Percentiles rank a stretch among this genome's conserved stretches.
Evolutionary conservation across 2,888 invertebrate species (phyloP).

Genomic region (Chaetoderma sp.): DNA sequence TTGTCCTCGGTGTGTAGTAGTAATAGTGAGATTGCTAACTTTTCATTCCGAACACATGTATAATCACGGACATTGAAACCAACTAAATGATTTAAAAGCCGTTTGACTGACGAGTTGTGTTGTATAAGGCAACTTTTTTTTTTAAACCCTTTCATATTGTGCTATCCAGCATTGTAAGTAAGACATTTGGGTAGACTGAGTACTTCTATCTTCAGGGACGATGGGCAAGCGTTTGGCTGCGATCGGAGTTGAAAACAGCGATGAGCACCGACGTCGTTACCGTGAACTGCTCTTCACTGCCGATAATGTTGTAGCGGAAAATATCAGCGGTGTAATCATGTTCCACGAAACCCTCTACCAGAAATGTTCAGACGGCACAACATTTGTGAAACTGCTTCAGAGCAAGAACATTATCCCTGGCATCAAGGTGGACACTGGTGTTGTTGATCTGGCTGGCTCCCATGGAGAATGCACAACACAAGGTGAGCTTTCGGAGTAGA

Average conservation of each 20-base stretch:
- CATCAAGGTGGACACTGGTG: slow-evolving; percentile 89
- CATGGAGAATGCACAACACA: slow-evolving; percentile 98
- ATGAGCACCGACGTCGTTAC: slow-evolving; percentile 90
- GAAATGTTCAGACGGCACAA: slow-evolving; percentile 84
- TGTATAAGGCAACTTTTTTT: no score
- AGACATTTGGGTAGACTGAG: no score
- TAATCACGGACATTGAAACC: no score
- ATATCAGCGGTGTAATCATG: slow-evolving; percentile 97
- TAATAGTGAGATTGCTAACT: no score
- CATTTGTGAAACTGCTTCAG: slow-evolving; percentile 62
- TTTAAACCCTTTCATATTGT: no score
- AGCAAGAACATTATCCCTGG: slow-evolving; percentile 67
- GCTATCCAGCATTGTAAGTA: no score
- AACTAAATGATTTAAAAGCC: no score
- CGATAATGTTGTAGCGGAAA: slow-evolving; percentile 71
- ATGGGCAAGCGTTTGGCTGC: slow-evolving; percentile 90
- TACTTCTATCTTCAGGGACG: slow-evolving; percentile 77
- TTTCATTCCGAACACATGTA: no score
- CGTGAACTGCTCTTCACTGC: slow-evolving; percentile 90
- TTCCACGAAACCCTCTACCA: slow-evolving; percentile 99
- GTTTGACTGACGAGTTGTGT: no score
- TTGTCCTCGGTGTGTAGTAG: no score
- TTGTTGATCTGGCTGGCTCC: slow-evolving; percentile 89
- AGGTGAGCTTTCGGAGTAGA: no score
- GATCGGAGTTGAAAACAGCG: slow-evolving; percentile 92